phyloP scores from a whole-genome alignment of 2,797 vertebrate species.

The Silurus aristotelis region DNA sequence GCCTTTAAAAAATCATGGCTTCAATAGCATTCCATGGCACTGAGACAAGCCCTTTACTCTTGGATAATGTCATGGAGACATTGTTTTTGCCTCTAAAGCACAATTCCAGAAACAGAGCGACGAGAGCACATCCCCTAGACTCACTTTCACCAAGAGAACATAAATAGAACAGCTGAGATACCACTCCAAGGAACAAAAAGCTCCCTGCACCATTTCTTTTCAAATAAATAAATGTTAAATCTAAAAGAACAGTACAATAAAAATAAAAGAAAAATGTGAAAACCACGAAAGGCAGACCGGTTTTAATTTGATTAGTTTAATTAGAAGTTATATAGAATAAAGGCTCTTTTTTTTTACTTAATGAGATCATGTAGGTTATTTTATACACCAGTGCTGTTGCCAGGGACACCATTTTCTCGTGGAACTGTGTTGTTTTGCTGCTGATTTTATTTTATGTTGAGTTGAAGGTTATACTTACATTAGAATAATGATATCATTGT shows the following conservation, averaged over 20 bases:
- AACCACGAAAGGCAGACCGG: not conserved
- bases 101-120: conserved; percentile 39
- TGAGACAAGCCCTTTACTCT: conserved; percentile 43
- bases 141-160: conserved; percentile 24
- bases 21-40: conserved; percentile 41
- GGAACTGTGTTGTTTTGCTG: not conserved
- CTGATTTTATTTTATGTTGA: not conserved
- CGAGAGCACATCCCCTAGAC: conserved; percentile 21
- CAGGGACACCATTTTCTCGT: not conserved
- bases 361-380: not conserved
- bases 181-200: not conserved
- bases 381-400: not conserved
- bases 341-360: not conserved
- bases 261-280: no score
- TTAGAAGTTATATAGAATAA: not conserved
- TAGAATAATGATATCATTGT: not conserved
- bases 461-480: not conserved
- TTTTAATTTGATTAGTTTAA: conserved; percentile 1
- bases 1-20: conserved; percentile 11
- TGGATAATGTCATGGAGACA: conserved; percentile 45
- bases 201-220: not conserved
- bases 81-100: conserved; percentile 46
- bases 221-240: not conserved
- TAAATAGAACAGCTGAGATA: conserved; percentile 20
- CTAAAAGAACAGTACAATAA: not conserved